Evolutionary conservation across 2,888 invertebrate species (phyloP), one percentile per base, ranked within the genome.

Genomic region (Temnothorax unifasciatus): DNA sequence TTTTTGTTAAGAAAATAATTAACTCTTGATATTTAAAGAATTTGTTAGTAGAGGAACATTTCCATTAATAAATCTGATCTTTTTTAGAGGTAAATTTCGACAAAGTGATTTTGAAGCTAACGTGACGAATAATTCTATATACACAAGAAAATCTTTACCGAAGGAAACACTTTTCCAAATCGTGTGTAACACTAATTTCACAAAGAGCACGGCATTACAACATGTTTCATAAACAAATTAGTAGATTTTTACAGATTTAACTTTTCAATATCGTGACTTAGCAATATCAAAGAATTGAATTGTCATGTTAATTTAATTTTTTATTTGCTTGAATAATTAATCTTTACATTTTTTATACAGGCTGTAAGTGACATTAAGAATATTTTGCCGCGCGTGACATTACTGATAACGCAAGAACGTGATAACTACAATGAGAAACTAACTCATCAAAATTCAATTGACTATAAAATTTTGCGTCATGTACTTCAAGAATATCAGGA

Each of bases 41-140:
- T 25, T 57, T 57, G 25, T 57, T 13, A 57, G 25, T 25, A 13
- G 13, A 13, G 13, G 25, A 0, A 25, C 5, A 25, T 25, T 57
- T 50, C 15, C 1, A 64, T 34, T 44, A 44, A 29, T 0, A 34
- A 6, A n/a, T 29, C 47, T 29, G 15, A 34, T 71, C 3, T 71
- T 47, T 79, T 79, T 34, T 29, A 77, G 68, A 54, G 68, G 3
- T 77, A n/a, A 44, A 29, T 15, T 47, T 44, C 4, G 15, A 44
- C 1, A 71, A 44, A 68, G 8, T 38, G 11, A 50, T 3, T 29
- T 54, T 5, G 41, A 59, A 11, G 9, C 0, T 71, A 5, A 68
- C 4, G n/a, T 9, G 21, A 9, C 0, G n/a, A 79, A 44, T 57
- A 34, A 21, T 38, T 0, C 5, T 1, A 21, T 59, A 50, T 34